Evolutionary conservation across 2,888 invertebrate genomes (phyloP), one percentile per base, ranked within the genome.

Genomic region (Atethmia centrago): DNA sequence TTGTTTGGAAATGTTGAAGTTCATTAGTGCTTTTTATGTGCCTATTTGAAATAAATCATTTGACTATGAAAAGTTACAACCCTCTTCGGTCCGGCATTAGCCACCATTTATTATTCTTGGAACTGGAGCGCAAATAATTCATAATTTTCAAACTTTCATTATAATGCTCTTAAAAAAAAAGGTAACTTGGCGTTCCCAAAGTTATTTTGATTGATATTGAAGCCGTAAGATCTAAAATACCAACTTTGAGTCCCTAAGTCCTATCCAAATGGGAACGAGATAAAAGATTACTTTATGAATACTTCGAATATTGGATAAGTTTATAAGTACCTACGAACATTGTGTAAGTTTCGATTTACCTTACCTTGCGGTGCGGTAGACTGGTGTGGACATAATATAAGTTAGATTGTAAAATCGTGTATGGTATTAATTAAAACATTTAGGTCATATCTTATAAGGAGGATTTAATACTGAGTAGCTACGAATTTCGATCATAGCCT

Each of bases 271-370:
- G 59, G 49, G 25, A 21, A 47, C 14, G 10, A 40, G 42, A 51
- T 69, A n/a, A 69, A 53, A 58, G 21, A 64, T 58, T 77, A 53
- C 25, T 61, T 55, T 66, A 28, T 53, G 36, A 49, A 68, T 62
- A 59, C 51, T 77, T 71, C n/a, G 58, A 55, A 77, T 58, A 77
- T 71, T 80, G 63, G 65, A 62, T 45, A 63, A 63, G 79, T 71
- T 82, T 53, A 12, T 16, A 70, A 75, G 21, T 40, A n/a, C n/a
- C n/a, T n/a, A 28, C 7, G 2, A 62, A 36, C 16, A 31, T 51
- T 51, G 19, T 16, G 5, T 58, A 21, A 42, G 14, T 62, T 59
- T 59, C n/a, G n/a, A 55, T 28, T 59, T 64, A 71, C n/a, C 19
- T 36, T 7, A 9, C 9, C 40, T 40, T 40, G 40, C 40, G 40